Evolutionary conservation across 1,140 invertebrate genomes (phyloP).

Genomic region (Venustaconcha ellipsiformis): DNA sequence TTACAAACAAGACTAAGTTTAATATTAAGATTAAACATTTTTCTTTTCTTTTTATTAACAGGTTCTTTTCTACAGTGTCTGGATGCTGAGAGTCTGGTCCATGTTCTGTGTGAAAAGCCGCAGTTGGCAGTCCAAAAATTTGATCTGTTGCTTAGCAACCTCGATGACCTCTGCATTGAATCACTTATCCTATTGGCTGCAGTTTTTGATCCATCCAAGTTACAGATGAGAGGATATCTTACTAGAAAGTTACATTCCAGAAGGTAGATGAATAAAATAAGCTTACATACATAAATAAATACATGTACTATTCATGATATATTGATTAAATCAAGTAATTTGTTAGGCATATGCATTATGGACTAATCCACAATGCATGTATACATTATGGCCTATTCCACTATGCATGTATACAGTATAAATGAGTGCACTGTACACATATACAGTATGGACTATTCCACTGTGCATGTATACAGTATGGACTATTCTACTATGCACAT

Average conservation of each 20-base stretch:
- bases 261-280: slow-evolving; percentile 27
- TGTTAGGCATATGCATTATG: no score
- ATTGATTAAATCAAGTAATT: no score
- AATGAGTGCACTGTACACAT: no score
- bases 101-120: slow-evolving; percentile 58
- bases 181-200: slow-evolving; percentile 54
- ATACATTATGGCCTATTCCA: no score
- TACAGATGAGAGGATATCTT: slow-evolving; percentile 44
- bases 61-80: slow-evolving; percentile 53
- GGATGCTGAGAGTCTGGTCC: slow-evolving; percentile 38
- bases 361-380: no score
- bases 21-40: not conserved
- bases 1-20: not conserved
- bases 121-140: slow-evolving; percentile 52
- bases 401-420: no score
- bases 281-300: not conserved
- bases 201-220: slow-evolving; percentile 63
- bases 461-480: no score
- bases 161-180: slow-evolving; percentile 42
- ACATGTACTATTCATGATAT: no score
- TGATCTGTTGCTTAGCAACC: slow-evolving; percentile 42
- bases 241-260: slow-evolving; percentile 33
- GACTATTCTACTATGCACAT: no score
- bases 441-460: no score
- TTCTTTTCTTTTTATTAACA: slow-evolving; percentile 30